Evolutionary conservation across 2,113 vertebrate species (phyloP), one percentile per base, ranked within the genome.

Genomic region (Triplophysa siluroides): DNA sequence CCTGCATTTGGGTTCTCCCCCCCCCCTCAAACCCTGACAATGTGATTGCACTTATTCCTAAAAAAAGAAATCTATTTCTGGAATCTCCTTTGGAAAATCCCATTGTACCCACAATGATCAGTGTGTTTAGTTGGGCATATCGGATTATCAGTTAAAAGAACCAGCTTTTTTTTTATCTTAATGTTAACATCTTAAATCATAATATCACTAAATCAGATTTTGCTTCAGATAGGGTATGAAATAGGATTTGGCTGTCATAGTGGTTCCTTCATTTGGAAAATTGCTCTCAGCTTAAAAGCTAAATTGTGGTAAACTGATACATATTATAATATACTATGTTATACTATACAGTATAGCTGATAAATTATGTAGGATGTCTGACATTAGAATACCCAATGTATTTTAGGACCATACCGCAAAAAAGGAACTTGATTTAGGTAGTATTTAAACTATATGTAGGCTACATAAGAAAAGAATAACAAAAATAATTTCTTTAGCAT

Each of bases 201-300:
- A 67, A 7, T 67, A 3, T 12, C 38, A 47, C 47, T 70, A 29
- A 52, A 54, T 70, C 47, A 29, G 68, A 70, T 4, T 64, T 62
- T 12, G 5, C 50, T 16, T 14, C 13, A 52, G 50, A 52, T 2
- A 14, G 14, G 13, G 43, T 24, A 50, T 68, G 24, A 68, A 26
- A 69, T 50, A 24, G 24, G 1, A 3, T 52, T 69, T 69, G 14
- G 12, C 7, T 4, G 43, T 45, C 12, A 68, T 43, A 1, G 2
- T n/a, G 24, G 66, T 68, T 47, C n/a, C 47, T 24, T 68, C 43
- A 24, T 84, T 66, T 77, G 50, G 69, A 41, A 68, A 78, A 71
- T 68, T 19, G n/a, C 69, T 12, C 26, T 29, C 8, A 33, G n/a
- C 56, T 52, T 76, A 68, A 76, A 74, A 74, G 66, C 71, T 75